phyloP scores from a whole-genome alignment of 1,140 invertebrate species.

The Macrosteles quadrilineatus region DNA sequence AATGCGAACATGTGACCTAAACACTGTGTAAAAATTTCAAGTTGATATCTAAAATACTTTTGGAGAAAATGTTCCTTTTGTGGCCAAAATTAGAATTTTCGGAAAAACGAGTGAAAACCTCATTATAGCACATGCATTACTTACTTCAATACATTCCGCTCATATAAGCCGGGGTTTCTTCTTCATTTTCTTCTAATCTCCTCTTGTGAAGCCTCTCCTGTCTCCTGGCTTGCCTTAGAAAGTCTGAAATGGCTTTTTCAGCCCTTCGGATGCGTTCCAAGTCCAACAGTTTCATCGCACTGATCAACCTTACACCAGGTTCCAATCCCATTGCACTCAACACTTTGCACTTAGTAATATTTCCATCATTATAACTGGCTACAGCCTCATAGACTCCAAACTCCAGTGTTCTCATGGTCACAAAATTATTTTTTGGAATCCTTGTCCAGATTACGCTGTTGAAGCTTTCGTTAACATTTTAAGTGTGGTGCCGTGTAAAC shows the following conservation, averaged over 20 bases:
- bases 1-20: not conserved
- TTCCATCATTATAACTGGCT: slow-evolving; percentile 31
- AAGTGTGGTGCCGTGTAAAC: slow-evolving; percentile 34
- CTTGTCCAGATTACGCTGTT: slow-evolving; percentile 35
- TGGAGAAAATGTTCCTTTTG: slow-evolving; percentile 31
- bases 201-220: slow-evolving; percentile 25
- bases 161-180: slow-evolving; percentile 24
- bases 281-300: slow-evolving; percentile 24
- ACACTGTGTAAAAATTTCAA: not conserved
- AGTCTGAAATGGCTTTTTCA: slow-evolving; percentile 17
- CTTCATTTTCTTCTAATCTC: slow-evolving; percentile 15
- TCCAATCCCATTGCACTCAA: slow-evolving; percentile 24
- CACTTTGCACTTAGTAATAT: slow-evolving; percentile 33
- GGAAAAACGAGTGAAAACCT: slow-evolving; percentile 22
- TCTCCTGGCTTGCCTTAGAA: slow-evolving; percentile 21
- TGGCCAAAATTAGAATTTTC: slow-evolving; percentile 21
- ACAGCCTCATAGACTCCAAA: slow-evolving; percentile 35
- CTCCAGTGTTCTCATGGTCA: slow-evolving; percentile 13
- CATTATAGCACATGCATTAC: not conserved
- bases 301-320: not conserved
- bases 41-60: slow-evolving; percentile 9
- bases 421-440: slow-evolving; percentile 33
- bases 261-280: slow-evolving; percentile 21
- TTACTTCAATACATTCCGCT: slow-evolving; percentile 25
- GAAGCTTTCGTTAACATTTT: slow-evolving; percentile 32